Evolutionary conservation across 1,140 invertebrate genomes (phyloP), one percentile per base, ranked within the genome.

Genomic region (Papilio helenus): DNA sequence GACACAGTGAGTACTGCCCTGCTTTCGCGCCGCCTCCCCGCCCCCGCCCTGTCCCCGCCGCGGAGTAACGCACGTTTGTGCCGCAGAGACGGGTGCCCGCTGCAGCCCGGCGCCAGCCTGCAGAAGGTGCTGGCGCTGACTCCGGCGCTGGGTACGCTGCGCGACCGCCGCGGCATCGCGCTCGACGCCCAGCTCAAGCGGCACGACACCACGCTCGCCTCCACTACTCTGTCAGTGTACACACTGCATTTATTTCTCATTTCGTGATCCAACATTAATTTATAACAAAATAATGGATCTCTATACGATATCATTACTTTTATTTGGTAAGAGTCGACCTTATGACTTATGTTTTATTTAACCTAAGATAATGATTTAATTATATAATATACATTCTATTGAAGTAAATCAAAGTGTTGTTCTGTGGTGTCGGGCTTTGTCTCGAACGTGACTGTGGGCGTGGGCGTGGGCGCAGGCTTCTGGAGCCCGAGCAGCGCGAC

Each of bases 101-200:
- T 99, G 79, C 97, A 98, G 88, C 99, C 99, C 0, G 99, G 99
- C 4, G 99, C 98, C 34, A 98, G 96, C 74, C 92, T 99, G 84
- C 99, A 99, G 89, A 99, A 99, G 95, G 96, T 99, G 10, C 96
- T 99, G 81, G 97, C 98, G 86, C 93, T 99, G 84, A 96, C 96
- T 76, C 99, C 99, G 3, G 95, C 97, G 23, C 88, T 99, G 81
- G 96, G 96, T 14, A 95, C 95, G 29, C 99, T 99, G 92, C 97
- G 97, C 85, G 97, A 99, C 88, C 97, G 98, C 82, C 95, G 98
- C 39, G 99, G 99, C 23, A 97, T 99, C 23, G 99, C 99, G 9
- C 94, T 99, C 20, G 99, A 99, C 94, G 99, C 99, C 0, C 97
- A 98, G 92, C 94, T 99, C 29, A 99, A 99, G 90, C 96, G 97